Conservation (phyloP, 2,888 invertebrate species). For the Zhuqinia jingwanae region DNA sequence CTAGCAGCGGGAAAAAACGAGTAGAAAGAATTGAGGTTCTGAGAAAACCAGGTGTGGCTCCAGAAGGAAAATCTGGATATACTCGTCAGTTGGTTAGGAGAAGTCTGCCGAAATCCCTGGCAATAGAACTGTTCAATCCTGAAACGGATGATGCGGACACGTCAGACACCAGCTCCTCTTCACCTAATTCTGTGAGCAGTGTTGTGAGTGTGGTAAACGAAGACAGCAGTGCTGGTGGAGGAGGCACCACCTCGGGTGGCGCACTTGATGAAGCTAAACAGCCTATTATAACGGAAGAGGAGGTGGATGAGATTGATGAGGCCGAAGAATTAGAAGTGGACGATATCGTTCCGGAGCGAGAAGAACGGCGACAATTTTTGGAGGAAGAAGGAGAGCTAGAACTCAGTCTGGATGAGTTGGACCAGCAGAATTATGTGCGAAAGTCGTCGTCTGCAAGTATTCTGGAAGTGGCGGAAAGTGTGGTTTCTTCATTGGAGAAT, state of each 20-base stretch:
- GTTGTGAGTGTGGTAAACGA: constrained; percentile 90
- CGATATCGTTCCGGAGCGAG: constrained; percentile 1
- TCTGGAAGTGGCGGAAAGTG: constrained; percentile 86
- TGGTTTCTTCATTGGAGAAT: constrained; percentile 86
- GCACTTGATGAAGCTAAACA: constrained; percentile 53
- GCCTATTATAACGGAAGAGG: constrained; percentile 59
- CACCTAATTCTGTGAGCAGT: constrained; percentile 92
- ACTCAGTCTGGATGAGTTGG: constrained; percentile 30
- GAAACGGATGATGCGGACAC: constrained; percentile 93
- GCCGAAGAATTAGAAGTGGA: constrained; percentile 37
- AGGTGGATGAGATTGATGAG: constrained; percentile 63
- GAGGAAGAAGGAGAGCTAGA: constrained; percentile 28
- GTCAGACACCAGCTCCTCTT: constrained; percentile 93
- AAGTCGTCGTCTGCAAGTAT: constrained; percentile 80
- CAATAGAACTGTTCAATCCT: constrained; percentile 93
- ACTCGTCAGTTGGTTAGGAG: constrained; percentile 79
- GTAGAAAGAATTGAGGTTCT: constrained; percentile 87
- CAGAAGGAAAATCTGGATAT: constrained; percentile 69
- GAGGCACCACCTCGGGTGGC: constrained; percentile 21
- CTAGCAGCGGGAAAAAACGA: constrained; percentile 34
- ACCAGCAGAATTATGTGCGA: not conserved
- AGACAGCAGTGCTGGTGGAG: constrained; percentile 80
- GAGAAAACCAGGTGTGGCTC: constrained; percentile 82
- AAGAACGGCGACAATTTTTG: constrained; percentile 47
- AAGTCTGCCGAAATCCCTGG: constrained; percentile 87